Conservation (phyloP, 2,888 invertebrate species). For the Leptopilina drosophilae region DNA sequence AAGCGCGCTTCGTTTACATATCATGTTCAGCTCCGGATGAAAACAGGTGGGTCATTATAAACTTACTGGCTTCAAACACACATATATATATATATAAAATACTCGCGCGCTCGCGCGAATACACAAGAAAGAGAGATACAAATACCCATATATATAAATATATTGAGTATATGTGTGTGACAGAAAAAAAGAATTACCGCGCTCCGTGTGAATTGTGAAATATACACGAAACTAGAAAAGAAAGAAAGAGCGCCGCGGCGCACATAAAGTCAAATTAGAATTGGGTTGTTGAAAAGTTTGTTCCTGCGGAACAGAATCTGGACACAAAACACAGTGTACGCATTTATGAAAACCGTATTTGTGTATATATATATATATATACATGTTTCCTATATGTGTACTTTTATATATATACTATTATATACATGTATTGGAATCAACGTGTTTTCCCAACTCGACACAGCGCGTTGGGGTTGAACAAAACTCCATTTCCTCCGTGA, state of each 20-base stretch:
- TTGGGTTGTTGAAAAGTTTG: conserved; percentile 30
- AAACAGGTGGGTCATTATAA: conserved; percentile 60
- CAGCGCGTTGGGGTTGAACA: conserved; percentile 3
- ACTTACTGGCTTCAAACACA: conserved; percentile 26
- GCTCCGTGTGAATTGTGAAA: too few relatives aligned
- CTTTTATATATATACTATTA: too few relatives aligned
- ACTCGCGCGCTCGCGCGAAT: too few relatives aligned
- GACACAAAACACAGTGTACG: conserved; percentile 15
- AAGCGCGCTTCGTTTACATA: conserved; percentile 50
- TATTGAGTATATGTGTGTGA: too few relatives aligned
- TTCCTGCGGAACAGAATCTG: conserved; percentile 11
- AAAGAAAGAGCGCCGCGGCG: conserved; percentile 40
- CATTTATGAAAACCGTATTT: conserved; percentile 8
- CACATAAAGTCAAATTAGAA: conserved; percentile 21
- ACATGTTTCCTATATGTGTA: too few relatives aligned
- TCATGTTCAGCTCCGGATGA: conserved; percentile 49
- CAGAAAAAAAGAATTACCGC: too few relatives aligned
- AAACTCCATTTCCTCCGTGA: conserved; percentile 29
- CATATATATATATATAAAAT: too few relatives aligned
- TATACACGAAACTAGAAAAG: conserved; percentile 41
- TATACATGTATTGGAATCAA: conserved; percentile 20
- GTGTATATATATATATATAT: background rate
- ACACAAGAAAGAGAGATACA: too few relatives aligned
- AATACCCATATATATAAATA: too few relatives aligned
- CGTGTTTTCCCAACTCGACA: conserved; percentile 25